Evolutionary conservation across 2,888 invertebrate species (phyloP).

Genomic region (Ashinkailepas kermadecensis): DNA sequence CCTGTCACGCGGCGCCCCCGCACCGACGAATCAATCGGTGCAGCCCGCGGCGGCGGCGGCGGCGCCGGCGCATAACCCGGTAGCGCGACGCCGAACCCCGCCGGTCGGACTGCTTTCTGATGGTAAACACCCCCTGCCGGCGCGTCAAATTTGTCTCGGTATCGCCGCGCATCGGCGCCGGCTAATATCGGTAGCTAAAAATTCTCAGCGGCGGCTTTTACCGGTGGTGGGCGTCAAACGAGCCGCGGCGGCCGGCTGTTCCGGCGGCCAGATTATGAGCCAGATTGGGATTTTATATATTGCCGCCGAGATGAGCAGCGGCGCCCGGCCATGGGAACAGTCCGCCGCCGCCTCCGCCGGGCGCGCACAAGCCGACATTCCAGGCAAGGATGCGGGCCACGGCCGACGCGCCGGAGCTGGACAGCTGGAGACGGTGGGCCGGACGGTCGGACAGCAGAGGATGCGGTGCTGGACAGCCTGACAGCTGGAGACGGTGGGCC

Average conservation of each 20-base stretch:
- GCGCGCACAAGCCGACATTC: background rate
- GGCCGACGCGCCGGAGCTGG: background rate
- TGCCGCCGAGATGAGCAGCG: background rate
- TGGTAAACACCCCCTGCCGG: slow-evolving; percentile 23
- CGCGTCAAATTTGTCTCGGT: slow-evolving; percentile 17
- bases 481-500: no score
- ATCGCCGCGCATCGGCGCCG: slow-evolving; percentile 5
- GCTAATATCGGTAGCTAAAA: background rate
- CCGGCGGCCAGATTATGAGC: background rate
- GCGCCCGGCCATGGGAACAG: background rate
- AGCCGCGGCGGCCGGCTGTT: background rate
- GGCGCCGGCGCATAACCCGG: background rate
- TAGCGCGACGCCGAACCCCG: background rate
- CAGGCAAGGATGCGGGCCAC: no score
- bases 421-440: no score
- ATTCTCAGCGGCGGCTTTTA: slow-evolving; percentile 4
- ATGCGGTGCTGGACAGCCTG: background rate
- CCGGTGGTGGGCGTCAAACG: background rate
- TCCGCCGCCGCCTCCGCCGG: background rate
- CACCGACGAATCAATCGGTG: background rate
- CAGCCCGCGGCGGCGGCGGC: background rate
- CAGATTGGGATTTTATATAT: background rate
- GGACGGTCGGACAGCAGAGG: no score
- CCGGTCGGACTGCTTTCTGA: background rate
- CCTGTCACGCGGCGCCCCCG: background rate